Conservation (phyloP, 1,140 invertebrate species). For the Heliconius eleuchia region DNA sequence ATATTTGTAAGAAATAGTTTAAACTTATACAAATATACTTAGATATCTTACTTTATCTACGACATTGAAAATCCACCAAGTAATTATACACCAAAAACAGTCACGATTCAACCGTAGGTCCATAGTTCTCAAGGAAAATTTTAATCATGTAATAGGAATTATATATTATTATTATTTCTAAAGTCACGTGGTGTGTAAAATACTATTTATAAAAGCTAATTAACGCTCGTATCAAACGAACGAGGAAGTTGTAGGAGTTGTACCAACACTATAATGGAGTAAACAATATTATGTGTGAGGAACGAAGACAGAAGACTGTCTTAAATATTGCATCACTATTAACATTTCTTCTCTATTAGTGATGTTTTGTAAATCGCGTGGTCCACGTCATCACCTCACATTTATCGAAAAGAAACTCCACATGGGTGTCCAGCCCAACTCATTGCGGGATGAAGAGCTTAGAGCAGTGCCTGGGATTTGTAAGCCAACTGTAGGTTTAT, state of each 20-base stretch:
- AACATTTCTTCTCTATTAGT: neutral
- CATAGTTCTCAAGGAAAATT: neutral
- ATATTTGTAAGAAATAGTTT: too few species aligned
- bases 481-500: too few species aligned
- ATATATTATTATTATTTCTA: neutral
- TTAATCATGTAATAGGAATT: neutral
- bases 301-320: neutral
- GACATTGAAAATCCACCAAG: neutral
- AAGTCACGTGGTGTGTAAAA: conserved; percentile 30
- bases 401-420: too few species aligned
- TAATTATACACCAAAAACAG: neutral
- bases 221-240: conserved; percentile 36
- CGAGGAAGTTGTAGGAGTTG: conserved; percentile 32
- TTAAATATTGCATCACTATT: neutral
- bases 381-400: too few species aligned
- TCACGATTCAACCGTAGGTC: neutral
- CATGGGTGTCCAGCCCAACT: too few species aligned
- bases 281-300: neutral
- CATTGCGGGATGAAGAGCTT: too few species aligned
- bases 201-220: conserved; percentile 33
- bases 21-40: neutral
- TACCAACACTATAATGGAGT: neutral
- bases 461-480: too few species aligned
- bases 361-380: too few species aligned
- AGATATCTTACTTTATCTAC: neutral